These are phyloP conservation scores for Drosophila buzzatii DNA, from an alignment of 2,888 invertebrate genomes.

Conservation along the genomic window DNA sequence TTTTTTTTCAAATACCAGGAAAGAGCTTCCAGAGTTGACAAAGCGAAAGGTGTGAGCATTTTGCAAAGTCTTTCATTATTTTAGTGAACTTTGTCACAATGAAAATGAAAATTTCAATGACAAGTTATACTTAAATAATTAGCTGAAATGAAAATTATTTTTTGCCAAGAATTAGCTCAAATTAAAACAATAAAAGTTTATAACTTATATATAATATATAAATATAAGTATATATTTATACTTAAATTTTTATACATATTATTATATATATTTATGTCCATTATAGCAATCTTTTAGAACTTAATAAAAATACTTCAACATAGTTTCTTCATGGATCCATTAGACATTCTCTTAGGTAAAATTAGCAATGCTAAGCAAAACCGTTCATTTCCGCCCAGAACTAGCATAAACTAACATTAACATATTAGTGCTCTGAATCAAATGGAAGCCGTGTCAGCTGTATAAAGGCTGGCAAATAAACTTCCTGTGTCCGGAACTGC, in stretches of 20 bases:
- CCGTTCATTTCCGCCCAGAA: background rate
- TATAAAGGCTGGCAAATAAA: background rate
- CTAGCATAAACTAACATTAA: background rate
- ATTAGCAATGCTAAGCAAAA: background rate
- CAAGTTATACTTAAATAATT: slow-evolving; percentile 29
- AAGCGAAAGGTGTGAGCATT: slow-evolving; percentile 23
- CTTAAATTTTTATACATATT: no score
- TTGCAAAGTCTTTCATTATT: slow-evolving; percentile 28
- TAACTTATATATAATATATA: no score
- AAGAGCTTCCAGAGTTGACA: slow-evolving; percentile 1
- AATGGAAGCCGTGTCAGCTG: background rate
- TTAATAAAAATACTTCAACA: background rate
- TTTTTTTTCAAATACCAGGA: background rate
- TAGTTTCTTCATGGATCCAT: background rate
- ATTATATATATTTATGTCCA: no score
- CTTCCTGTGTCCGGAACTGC: slow-evolving; percentile 14
- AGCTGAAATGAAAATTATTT: slow-evolving; percentile 1
- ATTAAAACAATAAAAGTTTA: no score
- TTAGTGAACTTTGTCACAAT: slow-evolving; percentile 13
- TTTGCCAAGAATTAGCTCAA: no score
- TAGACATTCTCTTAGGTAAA: background rate
- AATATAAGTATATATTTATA: no score
- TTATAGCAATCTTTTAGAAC: background rate
- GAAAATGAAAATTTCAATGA: background rate
- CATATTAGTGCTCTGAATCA: background rate